Conservation (phyloP, 2,888 invertebrate species). For the Cantharis nigra region DNA sequence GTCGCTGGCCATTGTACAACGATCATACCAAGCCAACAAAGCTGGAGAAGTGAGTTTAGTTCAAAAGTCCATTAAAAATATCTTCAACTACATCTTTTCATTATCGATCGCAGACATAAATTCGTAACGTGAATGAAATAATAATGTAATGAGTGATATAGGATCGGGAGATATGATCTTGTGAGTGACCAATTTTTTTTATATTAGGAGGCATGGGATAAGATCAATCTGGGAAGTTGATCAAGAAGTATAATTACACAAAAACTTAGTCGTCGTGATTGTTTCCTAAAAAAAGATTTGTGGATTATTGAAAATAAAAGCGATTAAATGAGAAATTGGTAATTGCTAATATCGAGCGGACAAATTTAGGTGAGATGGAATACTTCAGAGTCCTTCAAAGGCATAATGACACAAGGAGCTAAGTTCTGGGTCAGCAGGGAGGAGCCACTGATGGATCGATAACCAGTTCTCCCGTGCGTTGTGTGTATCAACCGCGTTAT, state of each 20-base stretch:
- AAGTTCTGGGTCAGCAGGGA: conserved; percentile 38
- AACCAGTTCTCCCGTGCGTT: conserved; percentile 33
- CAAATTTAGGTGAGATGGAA: conserved; percentile 5
- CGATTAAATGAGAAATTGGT: background rate
- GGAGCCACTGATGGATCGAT: conserved; percentile 34
- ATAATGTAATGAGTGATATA: background rate
- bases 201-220: background rate
- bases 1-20: background rate
- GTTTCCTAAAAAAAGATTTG: background rate
- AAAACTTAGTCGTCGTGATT: background rate
- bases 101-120: background rate
- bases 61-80: background rate
- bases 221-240: background rate
- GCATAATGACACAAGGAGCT: conserved; percentile 35
- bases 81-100: background rate
- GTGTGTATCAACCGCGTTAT: conserved; percentile 35
- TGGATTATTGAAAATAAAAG: background rate
- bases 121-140: background rate
- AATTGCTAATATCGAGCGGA: background rate
- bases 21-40: background rate
- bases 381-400: conserved; percentile 12
- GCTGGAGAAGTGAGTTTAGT: background rate
- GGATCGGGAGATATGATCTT: background rate
- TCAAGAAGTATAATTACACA: background rate
- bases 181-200: background rate